Evolutionary conservation across 2,797 vertebrate species (phyloP), one percentile per base, ranked within the genome.

Genomic region (Salarias fasciatus): DNA sequence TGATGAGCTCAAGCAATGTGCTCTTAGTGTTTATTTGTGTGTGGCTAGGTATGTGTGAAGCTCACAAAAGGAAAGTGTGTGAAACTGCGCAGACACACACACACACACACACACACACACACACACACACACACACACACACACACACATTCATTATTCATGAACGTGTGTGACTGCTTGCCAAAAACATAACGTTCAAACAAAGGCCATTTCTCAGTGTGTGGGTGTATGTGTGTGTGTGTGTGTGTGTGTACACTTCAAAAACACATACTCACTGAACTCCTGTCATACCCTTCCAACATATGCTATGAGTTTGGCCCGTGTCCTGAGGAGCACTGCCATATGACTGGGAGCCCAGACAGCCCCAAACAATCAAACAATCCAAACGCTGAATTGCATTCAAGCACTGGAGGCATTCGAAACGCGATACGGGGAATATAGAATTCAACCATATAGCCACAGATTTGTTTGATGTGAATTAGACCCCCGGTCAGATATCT

Each of bases 271-370:
- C 79, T 86, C 83, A 58, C 80, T 85, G 83, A 86, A 88, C 83
- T 86, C 85, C 85, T 89, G 84, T 89, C 83, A 84, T 88, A 85
- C 86, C 77, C 81, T 89, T 86, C 85, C 88, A 90, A 89, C 89
- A 90, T 88, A 86, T 91, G 91, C 88, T 91, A 82, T 88, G 85
- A 88, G 86, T 91, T 91, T 90, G 86, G 88, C 86, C 69, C 18
- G 70, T 61, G 82, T 89, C 87, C 86, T 65, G 29, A 84, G 79
- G 79, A 88, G 84, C 75, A 72, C 77, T 86, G 86, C 88, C 90
- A 87, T 85, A 87, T 79, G 83, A 91, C 69, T 79, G 79, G 68
- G 77, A 83, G 84, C 79, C 86, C 86, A 85, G 85, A 87, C 86
- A 80, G 83, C 76, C 73, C 85, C 79, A 84, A 88, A 88, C 82